These are phyloP conservation scores for Cryptosula pallasiana DNA, from an alignment of 2,888 invertebrate genomes.

Conservation along the genomic window DNA sequence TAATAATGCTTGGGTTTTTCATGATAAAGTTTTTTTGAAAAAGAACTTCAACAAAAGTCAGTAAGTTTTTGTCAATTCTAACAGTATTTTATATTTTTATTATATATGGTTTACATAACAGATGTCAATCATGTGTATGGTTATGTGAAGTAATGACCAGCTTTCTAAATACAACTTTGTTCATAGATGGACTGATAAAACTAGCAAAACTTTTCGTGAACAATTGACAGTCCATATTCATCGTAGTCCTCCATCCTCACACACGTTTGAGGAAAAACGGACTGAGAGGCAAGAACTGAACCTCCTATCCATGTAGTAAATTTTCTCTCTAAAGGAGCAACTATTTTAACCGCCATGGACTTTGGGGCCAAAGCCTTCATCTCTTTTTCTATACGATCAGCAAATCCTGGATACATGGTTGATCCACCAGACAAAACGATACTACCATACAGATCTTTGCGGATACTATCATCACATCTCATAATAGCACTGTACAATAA, in stretches of 20 bases:
- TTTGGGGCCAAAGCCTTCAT: constrained; percentile 73
- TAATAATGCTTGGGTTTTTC: no score
- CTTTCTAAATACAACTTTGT: no score
- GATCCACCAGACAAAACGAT: constrained; percentile 83
- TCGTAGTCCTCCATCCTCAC: constrained; percentile 46
- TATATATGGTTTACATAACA: no score
- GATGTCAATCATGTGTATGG: no score
- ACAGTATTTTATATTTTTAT: no score
- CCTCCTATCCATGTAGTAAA: constrained; percentile 48
- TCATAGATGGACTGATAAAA: not conserved
- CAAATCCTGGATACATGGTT: constrained; percentile 95
- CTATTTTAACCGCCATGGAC: constrained; percentile 62
- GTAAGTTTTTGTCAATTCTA: no score
- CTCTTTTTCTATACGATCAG: constrained; percentile 96
- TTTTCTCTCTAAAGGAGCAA: constrained; percentile 47
- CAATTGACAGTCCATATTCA: constrained; percentile 75
- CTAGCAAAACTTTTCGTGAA: constrained; percentile 95
- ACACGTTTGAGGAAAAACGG: constrained; percentile 47
- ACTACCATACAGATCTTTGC: constrained; percentile 51
- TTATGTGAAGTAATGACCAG: no score
- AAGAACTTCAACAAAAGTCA: no score
- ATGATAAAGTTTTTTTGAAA: no score
- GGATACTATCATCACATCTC: constrained; percentile 50
- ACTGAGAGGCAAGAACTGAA: constrained; percentile 42
- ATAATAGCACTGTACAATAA: constrained; percentile 50